These are phyloP conservation scores for Lithobates pipiens DNA, from an alignment of 2,797 vertebrate species.

Conservation along the genomic window DNA sequence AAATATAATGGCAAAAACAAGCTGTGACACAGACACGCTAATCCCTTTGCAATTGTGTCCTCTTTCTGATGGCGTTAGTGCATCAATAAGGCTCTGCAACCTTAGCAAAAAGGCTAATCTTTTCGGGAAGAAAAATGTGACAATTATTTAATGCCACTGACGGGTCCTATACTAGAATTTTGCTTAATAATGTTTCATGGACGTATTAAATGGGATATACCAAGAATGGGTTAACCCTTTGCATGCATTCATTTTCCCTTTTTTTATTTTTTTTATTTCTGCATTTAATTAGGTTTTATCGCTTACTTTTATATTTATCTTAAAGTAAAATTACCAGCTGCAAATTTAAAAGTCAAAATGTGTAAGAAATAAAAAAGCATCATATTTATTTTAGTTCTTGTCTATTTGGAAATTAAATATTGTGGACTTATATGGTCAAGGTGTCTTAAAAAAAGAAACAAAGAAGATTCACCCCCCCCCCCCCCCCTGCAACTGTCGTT, in stretches of 20 bases:
- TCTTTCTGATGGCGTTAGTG: conserved; percentile 70
- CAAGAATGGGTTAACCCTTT: conserved; percentile 29
- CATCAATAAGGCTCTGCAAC: conserved; percentile 73
- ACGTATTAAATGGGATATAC: conserved; percentile 24
- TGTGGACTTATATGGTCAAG: no score
- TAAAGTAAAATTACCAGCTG: background rate
- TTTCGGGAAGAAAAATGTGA: conserved; percentile 70
- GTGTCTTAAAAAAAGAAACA: no score
- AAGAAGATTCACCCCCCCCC: no score
- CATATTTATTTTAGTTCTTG: background rate
- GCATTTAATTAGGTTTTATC: background rate
- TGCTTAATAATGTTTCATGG: conserved; percentile 57
- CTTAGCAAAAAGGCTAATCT: conserved; percentile 77
- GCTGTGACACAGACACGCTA: conserved; percentile 77
- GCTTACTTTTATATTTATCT: background rate
- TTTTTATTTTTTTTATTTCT: background rate
- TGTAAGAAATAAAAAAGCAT: background rate
- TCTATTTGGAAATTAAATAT: background rate
- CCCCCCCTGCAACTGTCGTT: no score
- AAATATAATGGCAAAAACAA: conserved; percentile 73
- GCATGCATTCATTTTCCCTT: background rate
- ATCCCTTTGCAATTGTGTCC: conserved; percentile 74
- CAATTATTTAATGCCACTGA: conserved; percentile 69
- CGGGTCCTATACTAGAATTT: conserved; percentile 61
- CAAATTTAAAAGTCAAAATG: background rate